Evolutionary conservation across 2,888 invertebrate species (phyloP), one percentile per base, ranked within the genome.

Genomic region (Helobdella robusta): DNA sequence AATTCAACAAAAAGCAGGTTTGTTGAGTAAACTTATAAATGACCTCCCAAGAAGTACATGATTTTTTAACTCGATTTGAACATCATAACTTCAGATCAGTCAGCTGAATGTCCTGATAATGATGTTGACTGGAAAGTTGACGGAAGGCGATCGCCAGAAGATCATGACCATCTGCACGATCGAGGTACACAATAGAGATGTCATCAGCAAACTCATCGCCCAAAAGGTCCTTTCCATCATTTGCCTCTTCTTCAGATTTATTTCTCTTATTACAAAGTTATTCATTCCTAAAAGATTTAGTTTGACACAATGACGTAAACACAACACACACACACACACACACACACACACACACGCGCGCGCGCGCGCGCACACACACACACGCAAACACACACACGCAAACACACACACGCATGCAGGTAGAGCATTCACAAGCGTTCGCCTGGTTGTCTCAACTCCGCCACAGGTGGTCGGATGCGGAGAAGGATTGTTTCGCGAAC

Each of bases 111-210:
- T 89, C 18, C 82, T 95, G 71, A 94, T 95, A 74, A 86, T 87
- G 1, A 82, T 93, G 73, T 81, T 95, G 68, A 84, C 94, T 70
- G 93, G 93, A 28, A 90, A 93, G 76, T 83, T 95, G 66, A 87
- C 85, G 65, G 87, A 87, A 74, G 89, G 89, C 75, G 91, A 94
- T 78, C 85, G 95, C 54, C 94, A 95, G 79, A 95, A 95, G 81
- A 90, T 95, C 73, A 95, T 94, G 94, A 95, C 95, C 0, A 92
- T 95, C 77, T 95, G 95, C 80, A 95, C 95, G 0, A 93, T 80
- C 71, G 78, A 79, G 78, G 94, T 95, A 11, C 95, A 95, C 81
- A 93, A 94, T 0, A 83, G 95, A 69, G 95, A 95, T 80, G 93
- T 95, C 23, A 92, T 95, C 11, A 85, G 87, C 70, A 92, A 92